Base-by-base conservation (phyloP, 2,888 invertebrate species). In the Rhingia rostrata region DNA sequence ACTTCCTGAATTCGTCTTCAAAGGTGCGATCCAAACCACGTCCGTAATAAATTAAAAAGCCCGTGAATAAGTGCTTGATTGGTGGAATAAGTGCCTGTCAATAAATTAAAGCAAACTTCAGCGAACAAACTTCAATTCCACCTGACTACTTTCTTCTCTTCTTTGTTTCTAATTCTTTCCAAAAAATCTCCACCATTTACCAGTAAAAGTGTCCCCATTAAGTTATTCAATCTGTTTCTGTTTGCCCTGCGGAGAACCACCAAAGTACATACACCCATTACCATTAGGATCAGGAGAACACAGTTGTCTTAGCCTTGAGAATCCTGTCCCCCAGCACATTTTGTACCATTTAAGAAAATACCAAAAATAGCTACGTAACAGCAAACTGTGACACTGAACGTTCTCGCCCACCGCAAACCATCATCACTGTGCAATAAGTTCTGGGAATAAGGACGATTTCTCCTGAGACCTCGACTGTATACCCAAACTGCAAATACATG, bases 321-420 rank as follows among this genome's bases (percentile, higher is more conserved):
- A 53, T 33, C 37, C 33, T 41, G 33, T 63, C 63, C 51, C 56
- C 22, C 22, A 37, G 32, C 41, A 49, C 63, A 70, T 64, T 63
- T 70, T 64, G 35, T 63, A 63, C 49, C 63, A 64, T 78, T 78
- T 70, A 63, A 78, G 37, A 70, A 61, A 78, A 64, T 70, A 70
- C 63, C 54, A 70, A 64, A 77, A 69, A 61, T 77, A 77, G 67
- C 75, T 53, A 60, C 66, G 63, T 63, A 78, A 69, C 43, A 61
- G 33, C 54, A 49, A 70, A 51, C 43, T 49, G 43, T 63, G 60
- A 60, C 53, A 61, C 43, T 66, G 35, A 64, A 64, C 56, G 56
- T 67, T 69, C 32, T 69, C 47, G 5, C 69, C 22, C 60, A 51
- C 75, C 66, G 41, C 66, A 39, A 37, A 12, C 56, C 54, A 64